phyloP scores from a whole-genome alignment of 2,797 vertebrate species.

The Eospalax fontanierii region DNA sequence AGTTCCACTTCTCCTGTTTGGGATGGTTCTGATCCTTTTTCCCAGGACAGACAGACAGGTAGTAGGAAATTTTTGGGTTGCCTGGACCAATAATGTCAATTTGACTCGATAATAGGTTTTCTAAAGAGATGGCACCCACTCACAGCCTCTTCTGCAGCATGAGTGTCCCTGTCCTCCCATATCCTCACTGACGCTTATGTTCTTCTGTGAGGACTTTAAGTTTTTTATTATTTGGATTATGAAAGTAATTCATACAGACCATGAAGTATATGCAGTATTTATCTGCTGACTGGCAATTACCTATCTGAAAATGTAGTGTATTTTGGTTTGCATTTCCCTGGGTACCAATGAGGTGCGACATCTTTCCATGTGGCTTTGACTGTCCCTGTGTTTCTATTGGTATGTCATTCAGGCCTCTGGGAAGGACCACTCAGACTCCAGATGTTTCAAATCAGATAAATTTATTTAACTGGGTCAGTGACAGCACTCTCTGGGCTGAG shows the following conservation, averaged over 20 bases:
- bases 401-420: too few relatives aligned
- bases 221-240: background rate
- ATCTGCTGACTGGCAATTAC: background rate
- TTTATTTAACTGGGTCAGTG: too few relatives aligned
- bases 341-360: too few relatives aligned
- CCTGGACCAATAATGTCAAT: background rate
- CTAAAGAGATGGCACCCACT: background rate
- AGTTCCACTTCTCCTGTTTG: background rate
- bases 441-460: too few relatives aligned
- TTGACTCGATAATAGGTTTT: background rate
- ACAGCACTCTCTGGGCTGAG: too few relatives aligned
- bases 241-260: background rate
- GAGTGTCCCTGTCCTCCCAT: fast-evolving
- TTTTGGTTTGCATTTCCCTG: background rate
- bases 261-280: background rate
- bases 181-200: background rate
- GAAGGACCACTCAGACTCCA: too few relatives aligned
- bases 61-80: background rate
- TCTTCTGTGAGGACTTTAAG: background rate
- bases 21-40: background rate
- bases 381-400: too few relatives aligned
- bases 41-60: background rate
- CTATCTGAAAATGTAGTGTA: background rate
- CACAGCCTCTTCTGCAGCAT: too few relatives aligned
- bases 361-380: background rate